A percentile compares a stretch with the other conserved stretches of the same genome.
phyloP scores from a whole-genome alignment of 2,888 invertebrate genomes.

The Macroteleia sp. region DNA sequence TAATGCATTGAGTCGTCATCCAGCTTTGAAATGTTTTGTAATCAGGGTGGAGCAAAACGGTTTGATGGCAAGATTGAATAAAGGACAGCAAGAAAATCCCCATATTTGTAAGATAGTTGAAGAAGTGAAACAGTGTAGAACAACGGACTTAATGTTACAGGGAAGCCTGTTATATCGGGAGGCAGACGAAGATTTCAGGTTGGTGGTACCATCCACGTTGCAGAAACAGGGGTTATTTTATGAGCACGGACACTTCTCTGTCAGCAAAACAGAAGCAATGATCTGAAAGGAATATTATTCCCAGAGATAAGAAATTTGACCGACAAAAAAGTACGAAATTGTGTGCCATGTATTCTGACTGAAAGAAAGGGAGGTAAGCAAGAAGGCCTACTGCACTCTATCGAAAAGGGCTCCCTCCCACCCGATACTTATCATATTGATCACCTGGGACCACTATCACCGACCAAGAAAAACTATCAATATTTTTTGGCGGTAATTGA shows the following conservation, averaged over 20 bases:
- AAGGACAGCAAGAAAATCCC: not conserved
- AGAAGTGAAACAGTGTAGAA: not conserved
- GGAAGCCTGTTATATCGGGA: not conserved
- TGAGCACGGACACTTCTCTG: not conserved
- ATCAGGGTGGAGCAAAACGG: not conserved
- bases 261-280: not conserved
- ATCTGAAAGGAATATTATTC: not conserved
- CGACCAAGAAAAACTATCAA: not conserved
- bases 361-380: not conserved
- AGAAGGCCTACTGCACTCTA: not conserved
- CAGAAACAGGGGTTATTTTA: not conserved
- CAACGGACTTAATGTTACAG: not conserved
- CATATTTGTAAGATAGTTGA: not conserved
- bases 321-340: not conserved
- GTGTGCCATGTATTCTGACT: not conserved
- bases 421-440: not conserved
- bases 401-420: not conserved
- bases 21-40: not conserved
- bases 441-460: not conserved
- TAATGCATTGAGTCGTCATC: constrained; percentile 1
- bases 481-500: too few relatives aligned
- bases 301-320: not conserved
- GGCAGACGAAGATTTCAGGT: not conserved
- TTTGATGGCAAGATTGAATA: not conserved
- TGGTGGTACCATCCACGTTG: not conserved